Evolutionary conservation across 2,888 invertebrate species (phyloP), one percentile per base, ranked within the genome.

Genomic region (Limulus polyphemus): DNA sequence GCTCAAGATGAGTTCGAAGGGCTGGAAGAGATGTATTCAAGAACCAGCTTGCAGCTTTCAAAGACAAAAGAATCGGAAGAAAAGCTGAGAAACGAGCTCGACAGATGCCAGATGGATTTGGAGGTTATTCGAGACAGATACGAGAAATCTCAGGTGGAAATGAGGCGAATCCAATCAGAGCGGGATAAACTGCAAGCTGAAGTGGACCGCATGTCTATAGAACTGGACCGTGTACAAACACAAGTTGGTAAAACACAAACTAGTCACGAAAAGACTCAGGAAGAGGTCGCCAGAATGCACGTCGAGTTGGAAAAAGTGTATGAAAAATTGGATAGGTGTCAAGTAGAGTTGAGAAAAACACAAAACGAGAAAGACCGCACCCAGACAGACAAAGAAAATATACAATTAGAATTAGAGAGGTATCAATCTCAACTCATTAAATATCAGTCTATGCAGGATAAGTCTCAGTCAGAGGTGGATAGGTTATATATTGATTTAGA

Each of bases 291-390:
- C 0, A 81, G 90, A 71, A 83, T 90, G 71, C 88, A 90, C 74
- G 92, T 90, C 71, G 92, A 92, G 77, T 81, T 89, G 55, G 92
- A 92, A 74, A 92, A 91, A 77, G 85, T 90, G 81, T 88, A 89
- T 72, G 92, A 92, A 73, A 90, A 91, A 71, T 88, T 90, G 73
- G 92, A 92, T 70, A 87, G 90, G 74, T 83, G 85, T 62, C 87
- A 90, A 51, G 55, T 59, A 11, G 70, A 70, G 52, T 56, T 68
- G 4, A 58, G 70, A 16, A 58, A 65, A 54, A 83, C 89, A 11
- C 89, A 90, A 73, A 83, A 83, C 1, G 88, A 89, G 70, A 80
- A 86, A 60, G 88, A 86, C 64, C 81, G 85, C 71, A 78, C 83
- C 17, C 82, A 83, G 62, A 77, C 81, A 66, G 88, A 88, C 65